Percentiles rank a stretch among this genome's conserved stretches.
Evolutionary conservation across 2,888 invertebrate species (phyloP).

Genomic region (Pandemis cinnamomeana): DNA sequence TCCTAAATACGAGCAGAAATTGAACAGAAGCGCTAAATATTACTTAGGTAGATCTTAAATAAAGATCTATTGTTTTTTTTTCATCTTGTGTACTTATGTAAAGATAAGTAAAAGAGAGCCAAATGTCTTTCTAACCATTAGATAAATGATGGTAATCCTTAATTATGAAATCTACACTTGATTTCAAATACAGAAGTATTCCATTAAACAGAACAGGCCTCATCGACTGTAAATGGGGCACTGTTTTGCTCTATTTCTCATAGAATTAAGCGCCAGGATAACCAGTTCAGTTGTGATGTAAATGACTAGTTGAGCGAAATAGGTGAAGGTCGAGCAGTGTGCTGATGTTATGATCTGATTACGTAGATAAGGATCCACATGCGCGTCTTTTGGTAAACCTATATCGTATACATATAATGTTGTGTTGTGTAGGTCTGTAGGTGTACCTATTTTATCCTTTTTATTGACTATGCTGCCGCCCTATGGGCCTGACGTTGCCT

Average conservation of each 20-base stretch:
- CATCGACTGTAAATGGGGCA: not conserved
- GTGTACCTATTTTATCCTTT: not conserved
- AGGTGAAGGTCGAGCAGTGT: constrained; percentile 36
- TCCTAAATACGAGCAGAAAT: no score
- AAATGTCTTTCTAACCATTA: not conserved
- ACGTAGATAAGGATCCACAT: constrained; percentile 3
- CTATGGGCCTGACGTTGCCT: not conserved
- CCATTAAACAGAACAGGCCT: not conserved
- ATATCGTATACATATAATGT: not conserved
- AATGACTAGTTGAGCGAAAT: constrained; percentile 34
- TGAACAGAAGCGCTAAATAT: no score
- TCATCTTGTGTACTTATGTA: no score
- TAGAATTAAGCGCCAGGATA: constrained; percentile 11
- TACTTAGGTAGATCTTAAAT: no score
- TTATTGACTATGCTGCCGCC: not conserved
- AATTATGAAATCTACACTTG: no score
- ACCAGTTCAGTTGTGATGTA: constrained; percentile 26
- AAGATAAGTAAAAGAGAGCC: no score
- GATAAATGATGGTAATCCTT: no score
- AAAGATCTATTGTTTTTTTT: no score
- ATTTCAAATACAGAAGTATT: no score
- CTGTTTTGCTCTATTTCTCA: constrained; percentile 8
- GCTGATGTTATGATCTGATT: constrained; percentile 20
- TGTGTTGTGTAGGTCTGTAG: not conserved
- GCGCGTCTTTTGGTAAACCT: not conserved